A percentile compares a stretch with the other conserved stretches of the same genome.
phyloP scores from a whole-genome alignment of 2,888 invertebrate genomes.

The Exocentrus adspersus region DNA sequence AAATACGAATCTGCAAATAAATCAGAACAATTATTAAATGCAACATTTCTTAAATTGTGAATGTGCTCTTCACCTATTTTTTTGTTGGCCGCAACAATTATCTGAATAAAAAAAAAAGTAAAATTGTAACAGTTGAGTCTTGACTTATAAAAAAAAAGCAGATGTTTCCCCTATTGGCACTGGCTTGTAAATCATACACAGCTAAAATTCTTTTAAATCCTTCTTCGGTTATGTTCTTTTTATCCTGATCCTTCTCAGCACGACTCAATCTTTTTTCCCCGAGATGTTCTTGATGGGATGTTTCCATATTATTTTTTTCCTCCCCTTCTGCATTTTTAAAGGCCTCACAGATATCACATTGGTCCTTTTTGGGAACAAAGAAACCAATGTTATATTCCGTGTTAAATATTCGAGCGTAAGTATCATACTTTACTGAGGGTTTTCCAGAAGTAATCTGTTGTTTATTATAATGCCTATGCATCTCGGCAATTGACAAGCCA shows the following conservation, averaged over 20 bases:
- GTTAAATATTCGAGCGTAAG: slow-evolving; percentile 23
- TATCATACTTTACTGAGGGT: slow-evolving; percentile 12
- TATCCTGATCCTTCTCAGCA: slow-evolving; percentile 4
- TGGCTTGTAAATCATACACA: slow-evolving; percentile 13
- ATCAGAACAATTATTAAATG: too few species aligned
- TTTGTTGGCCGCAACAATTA: not conserved
- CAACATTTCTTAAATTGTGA: too few species aligned
- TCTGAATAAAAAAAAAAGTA: not conserved
- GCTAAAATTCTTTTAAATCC: slow-evolving; percentile 13
- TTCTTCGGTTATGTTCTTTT: not conserved
- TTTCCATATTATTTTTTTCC: not conserved
- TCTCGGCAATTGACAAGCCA: slow-evolving; percentile 9
- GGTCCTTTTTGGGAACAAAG: slow-evolving; percentile 14
- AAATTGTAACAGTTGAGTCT: slow-evolving; percentile 18
- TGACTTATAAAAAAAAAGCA: not conserved
- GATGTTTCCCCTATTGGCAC: slow-evolving; percentile 7
- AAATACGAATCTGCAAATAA: not conserved
- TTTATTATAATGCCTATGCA: slow-evolving; percentile 18
- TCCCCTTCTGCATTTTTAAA: not conserved
- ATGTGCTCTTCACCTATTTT: not conserved
- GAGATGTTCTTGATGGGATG: not conserved
- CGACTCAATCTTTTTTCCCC: slow-evolving; percentile 12
- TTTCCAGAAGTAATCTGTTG: not conserved
- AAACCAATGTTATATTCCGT: slow-evolving; percentile 24
- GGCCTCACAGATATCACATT: not conserved